Base-by-base conservation (phyloP, 1,140 invertebrate genomes). In the Hypsibius dujardini region DNA sequence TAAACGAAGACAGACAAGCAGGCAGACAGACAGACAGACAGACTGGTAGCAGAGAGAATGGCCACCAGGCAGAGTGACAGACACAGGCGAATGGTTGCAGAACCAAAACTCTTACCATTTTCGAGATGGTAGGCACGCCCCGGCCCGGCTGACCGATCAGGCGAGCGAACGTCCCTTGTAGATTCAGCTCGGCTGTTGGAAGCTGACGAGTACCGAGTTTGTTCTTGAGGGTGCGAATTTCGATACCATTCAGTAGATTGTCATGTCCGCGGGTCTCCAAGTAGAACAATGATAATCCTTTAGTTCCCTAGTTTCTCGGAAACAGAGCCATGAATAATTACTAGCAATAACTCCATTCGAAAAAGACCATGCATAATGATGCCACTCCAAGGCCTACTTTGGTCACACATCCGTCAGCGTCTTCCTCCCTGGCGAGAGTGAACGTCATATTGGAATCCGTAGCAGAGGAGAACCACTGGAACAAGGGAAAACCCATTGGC, bases 381-480 rank as follows among this genome's bases (percentile, higher is more conserved):
- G n/a, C n/a, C n/a, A n/a, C n/a, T n/a, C n/a, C n/a, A n/a, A n/a
- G n/a, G n/a, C 62, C 73, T 76, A 82, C 81, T n/a, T n/a, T n/a
- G n/a, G n/a, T n/a, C n/a, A n/a, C n/a, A n/a, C n/a, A 72, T 70
- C 80, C 81, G 72, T 82, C 73, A 47, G 75, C 71, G 74, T 82
- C 79, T 3, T 79, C 77, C 70, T 82, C 76, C 71, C 83, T 76
- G 15, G 84, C 84, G 67, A 86, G 75, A n/a, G 84, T 84, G 47
- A 85, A 78, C 45, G 83, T 76, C 75, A 85, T 83, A 75, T 85
- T 82, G 28, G 84, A 77, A 78, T 86, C 84, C 50, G 83, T 84
- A 45, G 85, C 84, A 2, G 84, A 85, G 50, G 82, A 82, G 76
- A 85, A 85, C 84, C 84, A 86, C 76, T 80, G 79, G 74, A 78